Conservation (phyloP, 2,888 invertebrate genomes). For the Andricus quercusramuli region DNA sequence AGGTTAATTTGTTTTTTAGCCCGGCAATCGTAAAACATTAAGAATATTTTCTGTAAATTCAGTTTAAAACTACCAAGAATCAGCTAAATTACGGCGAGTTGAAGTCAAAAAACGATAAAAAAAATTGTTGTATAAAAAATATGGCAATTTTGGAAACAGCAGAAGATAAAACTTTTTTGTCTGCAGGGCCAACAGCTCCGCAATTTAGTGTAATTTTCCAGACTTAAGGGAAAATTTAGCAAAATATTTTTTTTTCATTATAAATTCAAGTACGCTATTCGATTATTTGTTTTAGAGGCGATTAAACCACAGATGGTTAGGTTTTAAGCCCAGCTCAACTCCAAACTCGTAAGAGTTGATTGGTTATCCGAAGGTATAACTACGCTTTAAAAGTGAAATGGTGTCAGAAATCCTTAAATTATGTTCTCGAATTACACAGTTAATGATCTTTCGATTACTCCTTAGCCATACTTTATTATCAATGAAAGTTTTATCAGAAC, state of each 20-base stretch:
- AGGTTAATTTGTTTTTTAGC: too few relatives aligned
- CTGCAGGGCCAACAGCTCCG: rapidly evolving
- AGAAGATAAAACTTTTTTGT: too few relatives aligned
- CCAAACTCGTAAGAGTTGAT: neutral
- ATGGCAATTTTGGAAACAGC: too few relatives aligned
- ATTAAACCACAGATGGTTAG: neutral
- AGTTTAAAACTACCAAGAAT: too few relatives aligned
- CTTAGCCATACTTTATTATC: neutral
- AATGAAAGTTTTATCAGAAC: too few relatives aligned
- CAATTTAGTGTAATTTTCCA: too few relatives aligned
- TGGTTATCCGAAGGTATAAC: neutral
- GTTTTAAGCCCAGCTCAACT: neutral
- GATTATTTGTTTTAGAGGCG: neutral
- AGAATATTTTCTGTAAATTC: too few relatives aligned
- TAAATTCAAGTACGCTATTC: neutral
- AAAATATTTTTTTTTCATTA: neutral
- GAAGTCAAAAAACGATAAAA: too few relatives aligned
- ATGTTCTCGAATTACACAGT: neutral
- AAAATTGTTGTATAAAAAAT: too few relatives aligned
- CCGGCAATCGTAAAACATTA: too few relatives aligned
- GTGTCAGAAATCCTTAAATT: neutral
- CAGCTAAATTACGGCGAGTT: too few relatives aligned
- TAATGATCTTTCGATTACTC: neutral
- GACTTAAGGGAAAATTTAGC: too few relatives aligned
- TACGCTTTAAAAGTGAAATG: neutral